phyloP scores from a whole-genome alignment of 1,140 invertebrate species.

The Drosophila miranda region DNA sequence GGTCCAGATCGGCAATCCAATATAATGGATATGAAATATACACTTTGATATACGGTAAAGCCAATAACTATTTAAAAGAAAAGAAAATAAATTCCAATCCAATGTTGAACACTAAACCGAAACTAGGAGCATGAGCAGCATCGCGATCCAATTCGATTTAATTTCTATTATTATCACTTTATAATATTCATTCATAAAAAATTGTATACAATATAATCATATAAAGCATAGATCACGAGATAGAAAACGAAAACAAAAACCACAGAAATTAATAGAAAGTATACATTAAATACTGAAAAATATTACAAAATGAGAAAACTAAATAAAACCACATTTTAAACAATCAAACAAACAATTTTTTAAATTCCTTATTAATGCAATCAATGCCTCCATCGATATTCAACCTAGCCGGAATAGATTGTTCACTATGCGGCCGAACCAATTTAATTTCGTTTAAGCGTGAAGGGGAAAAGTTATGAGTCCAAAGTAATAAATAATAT shows the following conservation, averaged over 20 bases:
- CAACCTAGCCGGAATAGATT: too few relatives aligned
- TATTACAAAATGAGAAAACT: constrained; percentile 51
- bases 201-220: constrained; percentile 73
- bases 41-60: constrained; percentile 40
- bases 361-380: background rate
- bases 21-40: constrained; percentile 28
- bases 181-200: constrained; percentile 69
- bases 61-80: constrained; percentile 28
- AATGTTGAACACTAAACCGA: constrained; percentile 33
- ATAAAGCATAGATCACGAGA: constrained; percentile 62
- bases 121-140: constrained; percentile 35
- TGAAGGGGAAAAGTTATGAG: too few relatives aligned
- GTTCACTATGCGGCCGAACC: too few relatives aligned
- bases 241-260: constrained; percentile 34
- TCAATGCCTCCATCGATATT: background rate
- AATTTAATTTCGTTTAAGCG: too few relatives aligned
- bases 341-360: constrained; percentile 29
- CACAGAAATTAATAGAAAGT: constrained; percentile 69
- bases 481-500: too few relatives aligned
- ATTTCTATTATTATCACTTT: constrained; percentile 63
- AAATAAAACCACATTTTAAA: constrained; percentile 73
- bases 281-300: constrained; percentile 68
- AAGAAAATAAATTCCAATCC: constrained; percentile 4
- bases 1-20: too few relatives aligned
- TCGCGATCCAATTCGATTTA: constrained; percentile 50